A percentile compares a stretch with the other conserved stretches of the same genome.
Evolutionary conservation across 2,113 vertebrate genomes (phyloP).

Genomic region (Gopherus evgoodei): DNA sequence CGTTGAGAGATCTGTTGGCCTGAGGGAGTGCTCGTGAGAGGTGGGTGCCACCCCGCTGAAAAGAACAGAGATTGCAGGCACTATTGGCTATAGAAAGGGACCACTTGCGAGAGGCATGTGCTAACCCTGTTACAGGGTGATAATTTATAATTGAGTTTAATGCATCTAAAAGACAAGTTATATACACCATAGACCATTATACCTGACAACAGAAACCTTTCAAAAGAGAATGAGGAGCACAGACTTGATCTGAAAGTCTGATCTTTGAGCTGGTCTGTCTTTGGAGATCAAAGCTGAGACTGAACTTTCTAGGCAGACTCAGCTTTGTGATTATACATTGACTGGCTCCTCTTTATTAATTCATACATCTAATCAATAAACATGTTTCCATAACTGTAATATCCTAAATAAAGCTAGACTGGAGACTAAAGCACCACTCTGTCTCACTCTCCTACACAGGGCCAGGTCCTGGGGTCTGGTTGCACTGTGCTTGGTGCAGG

Average conservation of each 20-base stretch:
- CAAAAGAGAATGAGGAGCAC: background rate
- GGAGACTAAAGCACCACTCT: background rate
- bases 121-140: too few species aligned
- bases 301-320: background rate
- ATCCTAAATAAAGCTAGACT: background rate
- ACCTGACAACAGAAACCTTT: background rate
- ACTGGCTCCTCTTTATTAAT: background rate
- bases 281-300: background rate
- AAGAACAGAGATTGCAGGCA: too few species aligned
- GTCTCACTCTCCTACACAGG: background rate
- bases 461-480: background rate
- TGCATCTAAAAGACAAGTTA: background rate
- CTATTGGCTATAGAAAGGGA: too few species aligned
- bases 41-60: too few species aligned
- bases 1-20: too few species aligned
- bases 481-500: background rate
- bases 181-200: background rate
- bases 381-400: background rate
- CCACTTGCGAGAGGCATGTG: too few species aligned
- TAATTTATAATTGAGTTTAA: background rate
- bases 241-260: background rate
- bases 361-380: background rate
- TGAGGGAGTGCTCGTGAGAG: too few species aligned
- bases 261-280: background rate
- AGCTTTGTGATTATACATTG: background rate